Percentiles rank a stretch among this genome's conserved stretches.
phyloP scores from a whole-genome alignment of 2,797 vertebrate genomes.

The Nyctibius grandis region DNA sequence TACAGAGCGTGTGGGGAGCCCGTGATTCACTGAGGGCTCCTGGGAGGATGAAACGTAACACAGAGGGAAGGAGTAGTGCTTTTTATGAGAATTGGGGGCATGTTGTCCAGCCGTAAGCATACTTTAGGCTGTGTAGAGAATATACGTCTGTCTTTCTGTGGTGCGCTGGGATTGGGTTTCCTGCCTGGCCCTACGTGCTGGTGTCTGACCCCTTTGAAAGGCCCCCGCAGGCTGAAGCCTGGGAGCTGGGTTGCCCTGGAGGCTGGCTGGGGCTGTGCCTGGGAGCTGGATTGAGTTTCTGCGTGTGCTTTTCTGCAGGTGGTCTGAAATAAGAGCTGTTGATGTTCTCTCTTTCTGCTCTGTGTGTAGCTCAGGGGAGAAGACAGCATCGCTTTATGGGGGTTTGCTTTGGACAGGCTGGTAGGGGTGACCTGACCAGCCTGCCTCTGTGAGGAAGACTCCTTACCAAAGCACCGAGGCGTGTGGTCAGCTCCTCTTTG shows the following conservation, averaged over 20 bases:
- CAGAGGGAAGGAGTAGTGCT: neutral
- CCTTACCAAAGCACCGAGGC: neutral
- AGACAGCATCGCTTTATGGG: rapidly evolving
- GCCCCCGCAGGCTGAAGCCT: neutral
- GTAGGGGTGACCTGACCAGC: neutral
- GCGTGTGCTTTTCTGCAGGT: neutral
- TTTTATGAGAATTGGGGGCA: rapidly evolving
- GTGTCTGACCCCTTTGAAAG: neutral
- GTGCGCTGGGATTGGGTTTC: neutral
- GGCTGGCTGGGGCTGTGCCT: neutral
- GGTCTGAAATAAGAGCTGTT: neutral
- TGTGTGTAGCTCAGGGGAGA: neutral
- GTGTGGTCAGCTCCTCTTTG: neutral
- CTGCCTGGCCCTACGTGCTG: rapidly evolving
- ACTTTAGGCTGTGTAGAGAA: neutral
- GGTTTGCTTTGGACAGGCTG: neutral
- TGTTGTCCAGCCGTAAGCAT: neutral
- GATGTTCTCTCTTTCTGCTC: neutral
- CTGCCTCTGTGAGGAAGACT: neutral
- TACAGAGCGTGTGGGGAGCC: neutral
- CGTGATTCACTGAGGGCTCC: rapidly evolving
- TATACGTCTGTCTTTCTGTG: rapidly evolving
- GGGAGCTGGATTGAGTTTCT: neutral
- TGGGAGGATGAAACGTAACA: neutral
- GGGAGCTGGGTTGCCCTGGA: neutral